A percentile compares a stretch with the other conserved stretches of the same genome.
Conservation (phyloP, 1,140 invertebrate genomes). For the Drosophila lacteicornis region DNA sequence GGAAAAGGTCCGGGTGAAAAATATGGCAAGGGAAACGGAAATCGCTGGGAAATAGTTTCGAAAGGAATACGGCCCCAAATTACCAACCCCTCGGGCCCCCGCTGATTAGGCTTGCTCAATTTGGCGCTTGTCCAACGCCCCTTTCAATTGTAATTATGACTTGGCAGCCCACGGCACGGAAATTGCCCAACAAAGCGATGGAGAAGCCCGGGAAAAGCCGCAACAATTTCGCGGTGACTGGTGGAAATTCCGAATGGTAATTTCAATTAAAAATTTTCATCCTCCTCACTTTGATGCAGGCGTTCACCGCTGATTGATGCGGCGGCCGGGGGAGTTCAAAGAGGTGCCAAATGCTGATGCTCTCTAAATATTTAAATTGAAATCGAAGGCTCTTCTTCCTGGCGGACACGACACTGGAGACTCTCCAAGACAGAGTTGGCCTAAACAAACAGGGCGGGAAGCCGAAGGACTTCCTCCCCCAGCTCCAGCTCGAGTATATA, state of each 20-base stretch:
- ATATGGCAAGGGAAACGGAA: conserved; percentile 6
- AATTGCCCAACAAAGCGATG: conserved; percentile 21
- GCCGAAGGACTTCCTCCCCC: conserved; percentile 5
- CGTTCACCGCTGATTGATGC: conserved; percentile 14
- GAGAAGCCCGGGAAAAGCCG: conserved; percentile 3
- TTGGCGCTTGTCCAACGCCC: conserved; percentile 44
- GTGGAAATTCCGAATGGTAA: conserved; percentile 66
- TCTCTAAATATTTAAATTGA: conserved; percentile 53
- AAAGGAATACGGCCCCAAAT: conserved; percentile 27
- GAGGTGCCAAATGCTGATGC: conserved; percentile 47
- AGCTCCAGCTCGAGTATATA: not conserved
- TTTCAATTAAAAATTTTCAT: conserved; percentile 73
- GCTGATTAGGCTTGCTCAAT: conserved; percentile 48
- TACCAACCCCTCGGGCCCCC: not conserved
- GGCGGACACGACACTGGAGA: conserved; percentile 1
- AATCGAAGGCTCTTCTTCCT: conserved; percentile 21
- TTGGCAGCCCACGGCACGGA: conserved; percentile 54
- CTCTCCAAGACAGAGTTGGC: conserved; percentile 37
- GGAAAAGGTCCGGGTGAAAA: not conserved
- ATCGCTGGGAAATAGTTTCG: conserved; percentile 41
- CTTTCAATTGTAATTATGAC: conserved; percentile 58
- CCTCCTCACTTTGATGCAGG: not conserved
- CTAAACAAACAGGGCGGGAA: conserved; percentile 36
- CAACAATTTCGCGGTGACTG: conserved; percentile 45
- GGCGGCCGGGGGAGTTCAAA: conserved; percentile 34